Percentiles rank a stretch among this genome's conserved stretches.
phyloP scores from a whole-genome alignment of 1,140 invertebrate species.

The Drusus annulatus region DNA sequence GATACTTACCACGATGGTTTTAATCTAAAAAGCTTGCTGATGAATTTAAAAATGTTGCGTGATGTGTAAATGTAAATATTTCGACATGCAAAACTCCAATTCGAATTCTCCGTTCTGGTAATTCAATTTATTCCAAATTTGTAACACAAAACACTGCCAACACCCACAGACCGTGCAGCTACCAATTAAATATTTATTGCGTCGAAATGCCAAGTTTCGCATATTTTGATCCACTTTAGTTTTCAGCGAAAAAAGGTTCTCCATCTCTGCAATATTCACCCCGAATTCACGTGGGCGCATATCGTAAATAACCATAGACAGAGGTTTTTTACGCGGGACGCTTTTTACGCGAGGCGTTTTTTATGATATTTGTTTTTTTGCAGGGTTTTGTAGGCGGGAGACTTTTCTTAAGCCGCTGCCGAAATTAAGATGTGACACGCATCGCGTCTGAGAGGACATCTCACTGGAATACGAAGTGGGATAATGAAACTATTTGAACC shows the following conservation, averaged over 20 bases:
- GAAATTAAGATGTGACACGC: conserved; percentile 38
- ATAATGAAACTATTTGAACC: conserved; percentile 27
- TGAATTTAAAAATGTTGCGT: too few relatives aligned
- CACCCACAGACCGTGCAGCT: too few relatives aligned
- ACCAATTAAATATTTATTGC: too few relatives aligned
- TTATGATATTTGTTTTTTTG: conserved; percentile 59
- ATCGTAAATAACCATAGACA: conserved; percentile 53
- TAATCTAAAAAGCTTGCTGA: too few relatives aligned
- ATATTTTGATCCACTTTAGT: not conserved
- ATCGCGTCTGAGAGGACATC: conserved; percentile 5
- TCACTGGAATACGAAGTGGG: conserved; percentile 4
- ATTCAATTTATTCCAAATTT: too few relatives aligned
- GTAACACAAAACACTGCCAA: too few relatives aligned
- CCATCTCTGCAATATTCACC: not conserved
- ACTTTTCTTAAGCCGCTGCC: conserved; percentile 18
- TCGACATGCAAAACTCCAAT: too few relatives aligned
- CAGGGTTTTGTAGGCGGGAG: conserved; percentile 52
- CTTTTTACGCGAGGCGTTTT: conserved; percentile 51
- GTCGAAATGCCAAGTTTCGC: conserved; percentile 1
- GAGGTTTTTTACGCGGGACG: conserved; percentile 27
- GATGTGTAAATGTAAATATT: too few relatives aligned
- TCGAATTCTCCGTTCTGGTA: too few relatives aligned
- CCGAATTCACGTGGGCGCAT: not conserved
- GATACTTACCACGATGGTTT: too few relatives aligned
- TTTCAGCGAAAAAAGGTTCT: conserved; percentile 2